Evolutionary conservation across 2,888 invertebrate genomes (phyloP), one percentile per base, ranked within the genome.

Genomic region (Alsophila aescularia): DNA sequence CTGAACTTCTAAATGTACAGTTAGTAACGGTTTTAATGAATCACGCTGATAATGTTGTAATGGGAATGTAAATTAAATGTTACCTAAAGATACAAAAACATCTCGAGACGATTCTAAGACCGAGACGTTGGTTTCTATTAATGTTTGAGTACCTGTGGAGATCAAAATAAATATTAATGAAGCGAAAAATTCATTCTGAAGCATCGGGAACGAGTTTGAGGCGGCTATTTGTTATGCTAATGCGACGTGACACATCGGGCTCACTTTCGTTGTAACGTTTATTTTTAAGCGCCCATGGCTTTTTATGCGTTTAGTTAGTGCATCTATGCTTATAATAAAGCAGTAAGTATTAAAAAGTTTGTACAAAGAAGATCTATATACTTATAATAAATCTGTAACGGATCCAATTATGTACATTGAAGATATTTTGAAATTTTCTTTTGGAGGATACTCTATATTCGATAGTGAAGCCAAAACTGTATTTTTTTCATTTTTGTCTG

Each of bases 261-360:
- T 81, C 76, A 73, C 79, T 82, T 81, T 80, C 79, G 59, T 70
- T 73, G 59, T 66, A 62, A 64, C 56, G 55, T 65, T 65, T 73
- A 57, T 61, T 60, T 63, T 58, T 50, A 53, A 49, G 56, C 27
- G 49, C 15, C 42, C 21, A 52, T 47, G 48, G 24, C 7, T 18
- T 2, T 18, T 31, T 27, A 27, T 47, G 39, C 32, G 50, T 35
- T 32, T 24, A 16, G n/a, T n/a, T n/a, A n/a, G n/a, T n/a, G n/a
- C n/a, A n/a, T n/a, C n/a, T n/a, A n/a, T n/a, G n/a, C n/a, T n/a
- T n/a, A n/a, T n/a, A n/a, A n/a, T n/a, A n/a, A n/a, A n/a, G n/a
- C n/a, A n/a, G n/a, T n/a, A n/a, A n/a, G n/a, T n/a, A n/a, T n/a
- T n/a, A n/a, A n/a, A n/a, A n/a, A n/a, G n/a, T n/a, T n/a, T n/a